Evolutionary conservation across 1,140 invertebrate species (phyloP).

Genomic region (Nasonia giraulti): DNA sequence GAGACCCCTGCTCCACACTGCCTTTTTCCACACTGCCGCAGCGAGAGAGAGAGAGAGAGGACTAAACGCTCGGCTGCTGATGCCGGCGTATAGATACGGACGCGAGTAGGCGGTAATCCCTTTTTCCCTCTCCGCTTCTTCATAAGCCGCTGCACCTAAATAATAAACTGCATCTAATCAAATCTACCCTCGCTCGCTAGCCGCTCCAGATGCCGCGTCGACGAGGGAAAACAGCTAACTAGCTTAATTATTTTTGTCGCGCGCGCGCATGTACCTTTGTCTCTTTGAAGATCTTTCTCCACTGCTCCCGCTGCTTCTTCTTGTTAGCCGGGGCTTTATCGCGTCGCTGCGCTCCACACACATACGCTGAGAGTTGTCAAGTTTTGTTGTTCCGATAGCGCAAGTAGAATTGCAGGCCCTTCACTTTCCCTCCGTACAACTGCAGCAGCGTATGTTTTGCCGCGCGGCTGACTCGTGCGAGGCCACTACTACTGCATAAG

Average conservation of each 20-base stretch:
- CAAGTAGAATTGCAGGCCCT: slow-evolving; percentile 5
- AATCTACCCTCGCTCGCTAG: not conserved
- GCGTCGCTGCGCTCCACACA: not conserved
- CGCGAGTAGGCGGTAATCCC: not conserved
- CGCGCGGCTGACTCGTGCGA: slow-evolving; percentile 9
- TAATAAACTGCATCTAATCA: slow-evolving; percentile 4
- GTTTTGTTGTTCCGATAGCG: slow-evolving; percentile 10
- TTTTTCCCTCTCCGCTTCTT: not conserved
- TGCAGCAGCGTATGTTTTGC: too few relatives aligned
- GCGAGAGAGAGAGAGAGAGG: slow-evolving; percentile 22
- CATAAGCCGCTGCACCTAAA: not conserved
- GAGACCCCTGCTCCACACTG: too few relatives aligned
- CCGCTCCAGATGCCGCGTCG: not conserved
- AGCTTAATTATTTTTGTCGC: slow-evolving; percentile 18
- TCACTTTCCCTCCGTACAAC: slow-evolving; percentile 33
- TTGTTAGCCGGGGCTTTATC: not conserved
- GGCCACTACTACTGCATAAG: slow-evolving; percentile 27
- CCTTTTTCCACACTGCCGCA: not conserved
- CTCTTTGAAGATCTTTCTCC: not conserved
- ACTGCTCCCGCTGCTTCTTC: not conserved
- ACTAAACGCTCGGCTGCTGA: slow-evolving; percentile 55
- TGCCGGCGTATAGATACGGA: not conserved
- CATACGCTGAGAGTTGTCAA: not conserved
- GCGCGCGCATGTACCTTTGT: not conserved
- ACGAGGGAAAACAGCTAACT: slow-evolving; percentile 1